These are phyloP conservation scores for Antheraea assamensis DNA, from an alignment of 2,888 invertebrate genomes.

Conservation along the genomic window DNA sequence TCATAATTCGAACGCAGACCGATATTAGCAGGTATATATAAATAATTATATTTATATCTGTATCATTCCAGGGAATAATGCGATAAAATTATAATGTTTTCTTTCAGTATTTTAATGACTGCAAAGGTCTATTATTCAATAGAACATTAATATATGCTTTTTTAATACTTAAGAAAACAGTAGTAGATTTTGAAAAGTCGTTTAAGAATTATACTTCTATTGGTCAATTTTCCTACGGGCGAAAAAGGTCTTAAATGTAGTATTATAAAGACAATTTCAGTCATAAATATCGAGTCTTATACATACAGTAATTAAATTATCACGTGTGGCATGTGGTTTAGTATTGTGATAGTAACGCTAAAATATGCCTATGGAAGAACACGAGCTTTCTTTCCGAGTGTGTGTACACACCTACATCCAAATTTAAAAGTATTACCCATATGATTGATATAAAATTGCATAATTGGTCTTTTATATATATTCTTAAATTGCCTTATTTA, in stretches of 20 bases:
- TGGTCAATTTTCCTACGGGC: neutral
- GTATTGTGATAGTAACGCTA: slow-evolving; percentile 22
- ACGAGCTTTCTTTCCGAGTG: neutral
- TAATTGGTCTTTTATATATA: neutral
- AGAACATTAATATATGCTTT: neutral
- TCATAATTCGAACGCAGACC: neutral
- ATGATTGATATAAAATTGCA: neutral
- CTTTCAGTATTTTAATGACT: too few relatives aligned
- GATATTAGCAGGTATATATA: neutral
- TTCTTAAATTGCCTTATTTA: neutral
- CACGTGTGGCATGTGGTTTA: slow-evolving; percentile 22
- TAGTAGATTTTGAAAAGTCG: neutral
- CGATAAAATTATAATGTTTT: too few relatives aligned
- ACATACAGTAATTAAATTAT: slow-evolving; percentile 35
- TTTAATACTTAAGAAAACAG: neutral
- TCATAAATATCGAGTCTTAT: neutral
- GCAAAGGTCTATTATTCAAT: neutral
- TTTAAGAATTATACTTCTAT: neutral
- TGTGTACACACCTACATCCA: neutral
- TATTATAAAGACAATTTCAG: slow-evolving; percentile 7
- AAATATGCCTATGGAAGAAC: slow-evolving; percentile 3
- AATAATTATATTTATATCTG: neutral
- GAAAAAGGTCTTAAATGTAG: neutral
- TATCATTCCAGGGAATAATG: neutral
- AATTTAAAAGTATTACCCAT: neutral